Conservation (phyloP, 2,888 invertebrate species). For the Volucella bombylans region DNA sequence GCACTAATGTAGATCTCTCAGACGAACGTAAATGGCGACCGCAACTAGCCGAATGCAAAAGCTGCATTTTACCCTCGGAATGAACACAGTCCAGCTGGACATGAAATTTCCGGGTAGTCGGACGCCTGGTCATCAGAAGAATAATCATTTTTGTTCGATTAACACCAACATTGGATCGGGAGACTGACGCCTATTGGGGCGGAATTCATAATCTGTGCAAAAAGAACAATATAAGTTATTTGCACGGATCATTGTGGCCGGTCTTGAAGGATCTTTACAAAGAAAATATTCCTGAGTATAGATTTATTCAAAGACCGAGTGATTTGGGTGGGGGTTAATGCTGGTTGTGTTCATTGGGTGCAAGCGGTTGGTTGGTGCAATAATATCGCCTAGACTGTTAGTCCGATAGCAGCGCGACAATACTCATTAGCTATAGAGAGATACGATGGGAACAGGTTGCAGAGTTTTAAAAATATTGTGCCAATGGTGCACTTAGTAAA, state of each 20-base stretch:
- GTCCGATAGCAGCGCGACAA: slow-evolving; percentile 96
- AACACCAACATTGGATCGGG: too few relatives aligned
- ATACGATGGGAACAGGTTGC: slow-evolving; percentile 99
- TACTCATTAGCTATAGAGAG: slow-evolving; percentile 96
- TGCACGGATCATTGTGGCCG: slow-evolving; percentile 99
- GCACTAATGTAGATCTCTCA: slow-evolving; percentile 99
- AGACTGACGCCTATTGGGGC: too few relatives aligned
- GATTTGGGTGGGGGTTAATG: slow-evolving; percentile 99
- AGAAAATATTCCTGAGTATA: slow-evolving; percentile 97
- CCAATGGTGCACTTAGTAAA: slow-evolving; percentile 99
- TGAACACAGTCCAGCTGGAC: too few relatives aligned
- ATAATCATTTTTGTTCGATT: too few relatives aligned
- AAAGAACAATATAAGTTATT: too few relatives aligned
- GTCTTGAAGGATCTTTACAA: slow-evolving; percentile 95
- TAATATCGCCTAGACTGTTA: slow-evolving; percentile 99
- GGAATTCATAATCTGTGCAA: too few relatives aligned
- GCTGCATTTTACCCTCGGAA: slow-evolving; percentile 97
- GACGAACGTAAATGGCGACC: slow-evolving; percentile 98
- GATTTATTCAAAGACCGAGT: slow-evolving; percentile 97
- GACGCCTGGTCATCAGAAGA: too few relatives aligned
- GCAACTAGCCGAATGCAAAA: slow-evolving; percentile 98
- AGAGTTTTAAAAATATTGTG: slow-evolving; percentile 98
- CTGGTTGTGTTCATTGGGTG: too few relatives aligned
- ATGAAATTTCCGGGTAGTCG: too few relatives aligned
- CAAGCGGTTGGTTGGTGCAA: slow-evolving; percentile 99